Evolutionary conservation across 1,140 invertebrate species (phyloP).

Genomic region (Stenopsyche tienmushanensis): DNA sequence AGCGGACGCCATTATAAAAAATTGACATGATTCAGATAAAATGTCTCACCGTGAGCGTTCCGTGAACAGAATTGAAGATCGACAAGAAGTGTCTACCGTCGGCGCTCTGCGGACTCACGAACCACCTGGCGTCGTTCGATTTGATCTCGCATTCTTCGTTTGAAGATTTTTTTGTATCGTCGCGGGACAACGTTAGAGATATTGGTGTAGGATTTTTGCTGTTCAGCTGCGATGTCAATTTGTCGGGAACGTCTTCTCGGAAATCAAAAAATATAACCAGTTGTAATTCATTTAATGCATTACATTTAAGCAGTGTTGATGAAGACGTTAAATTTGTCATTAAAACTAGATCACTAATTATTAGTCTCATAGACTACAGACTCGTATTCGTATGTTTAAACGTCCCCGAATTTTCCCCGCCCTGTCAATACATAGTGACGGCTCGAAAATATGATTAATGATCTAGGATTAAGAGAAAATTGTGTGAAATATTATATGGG

Average conservation of each 20-base stretch:
- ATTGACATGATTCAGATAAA: no score
- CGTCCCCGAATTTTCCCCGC: no score
- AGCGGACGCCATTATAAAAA: no score
- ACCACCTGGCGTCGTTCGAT: constrained; percentile 4
- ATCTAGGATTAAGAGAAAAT: no score
- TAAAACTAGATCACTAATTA: no score
- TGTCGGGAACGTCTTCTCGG: constrained; percentile 32
- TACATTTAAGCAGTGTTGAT: not conserved
- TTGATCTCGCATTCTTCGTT: not conserved
- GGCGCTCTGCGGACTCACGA: constrained; percentile 32
- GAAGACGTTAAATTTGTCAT: no score
- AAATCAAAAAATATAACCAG: not conserved
- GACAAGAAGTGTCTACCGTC: constrained; percentile 35
- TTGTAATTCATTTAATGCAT: not conserved
- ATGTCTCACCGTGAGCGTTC: constrained; percentile 32
- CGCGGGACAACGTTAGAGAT: not conserved
- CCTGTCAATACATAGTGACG: no score
- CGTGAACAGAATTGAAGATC: constrained; percentile 25
- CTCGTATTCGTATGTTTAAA: no score
- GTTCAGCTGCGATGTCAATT: constrained; percentile 26
- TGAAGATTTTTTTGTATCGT: not conserved
- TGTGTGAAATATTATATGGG: no score
- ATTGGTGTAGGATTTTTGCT: constrained; percentile 35
- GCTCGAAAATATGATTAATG: no score
- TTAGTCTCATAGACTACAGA: no score